Evolutionary conservation across 2,888 invertebrate genomes (phyloP), one percentile per base, ranked within the genome.

Genomic region (Hirtodrosophila cameraria): DNA sequence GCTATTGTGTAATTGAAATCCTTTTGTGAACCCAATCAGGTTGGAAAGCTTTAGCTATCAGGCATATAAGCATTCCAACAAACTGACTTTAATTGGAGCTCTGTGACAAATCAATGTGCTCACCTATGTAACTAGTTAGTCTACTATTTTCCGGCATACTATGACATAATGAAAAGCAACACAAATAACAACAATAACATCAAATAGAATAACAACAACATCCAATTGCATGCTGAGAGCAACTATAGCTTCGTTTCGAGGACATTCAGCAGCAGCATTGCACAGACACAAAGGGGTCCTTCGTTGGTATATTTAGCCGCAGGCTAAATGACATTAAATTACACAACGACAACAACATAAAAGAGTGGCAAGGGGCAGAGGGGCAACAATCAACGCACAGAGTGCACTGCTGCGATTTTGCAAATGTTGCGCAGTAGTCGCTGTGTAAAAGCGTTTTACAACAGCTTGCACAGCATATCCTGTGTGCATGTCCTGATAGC

Each of bases 311-410:
- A 63, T 80, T 88, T 88, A 68, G 86, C 88, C 87, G 77, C 82
- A 85, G 89, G 89, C 85, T 76, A 80, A 87, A 75, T 84, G 79
- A 85, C 83, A 84, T 88, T 85, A 87, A 88, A 89, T 87, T 87
- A 80, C 78, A 81, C 57, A 61, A 63, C 71, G 71, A 58, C 64
- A 63, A 76, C 60, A 75, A 72, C 61, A 69, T 7, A 8, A 8
- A 48, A 7, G 13, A 33, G 35, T 3, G 5, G 31, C 41, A 15
- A 35, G 60, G 27, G 30, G 28, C 39, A 31, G 33, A 31, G 35
- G 11, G 57, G 54, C 57, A 50, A 70, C 72, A 72, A 69, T 65
- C 52, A 60, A 41, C 31, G 55, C 52, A 42, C 18, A 35, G 59
- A 59, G 52, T 35, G 43, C 30, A 62, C 41, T 48, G 61, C 60